phyloP scores from a whole-genome alignment of 2,113 vertebrate genomes.

The Eudorcas thomsonii region DNA sequence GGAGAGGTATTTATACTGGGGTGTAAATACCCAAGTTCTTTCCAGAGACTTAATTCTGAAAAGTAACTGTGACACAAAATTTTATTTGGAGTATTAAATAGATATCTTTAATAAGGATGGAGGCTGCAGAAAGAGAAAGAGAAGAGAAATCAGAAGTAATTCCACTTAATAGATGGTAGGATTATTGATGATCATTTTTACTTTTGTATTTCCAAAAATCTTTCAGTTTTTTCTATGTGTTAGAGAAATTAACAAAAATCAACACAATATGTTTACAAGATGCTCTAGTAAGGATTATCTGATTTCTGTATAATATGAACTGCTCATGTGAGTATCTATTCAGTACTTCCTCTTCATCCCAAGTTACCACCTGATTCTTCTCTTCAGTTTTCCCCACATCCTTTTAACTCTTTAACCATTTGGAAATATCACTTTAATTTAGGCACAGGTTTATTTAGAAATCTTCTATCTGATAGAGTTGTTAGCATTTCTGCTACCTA shows the following conservation, averaged over 20 bases:
- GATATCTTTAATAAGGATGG: neutral
- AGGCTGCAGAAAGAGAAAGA: neutral
- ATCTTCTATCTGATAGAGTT: constrained; percentile 24
- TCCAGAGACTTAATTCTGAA: neutral
- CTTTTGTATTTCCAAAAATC: neutral
- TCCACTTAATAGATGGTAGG: neutral
- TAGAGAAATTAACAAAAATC: neutral
- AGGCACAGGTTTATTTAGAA: constrained; percentile 39
- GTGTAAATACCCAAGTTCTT: neutral
- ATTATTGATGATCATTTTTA: neutral
- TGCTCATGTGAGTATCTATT: neutral
- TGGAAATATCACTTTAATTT: constrained; percentile 29
- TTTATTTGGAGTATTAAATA: neutral
- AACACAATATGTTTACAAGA: neutral
- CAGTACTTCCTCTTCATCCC: neutral
- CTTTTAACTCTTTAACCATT: neutral
- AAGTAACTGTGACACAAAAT: neutral
- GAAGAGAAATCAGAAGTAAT: neutral
- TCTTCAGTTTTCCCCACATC: neutral
- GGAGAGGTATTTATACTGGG: neutral
- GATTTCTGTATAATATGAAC: neutral
- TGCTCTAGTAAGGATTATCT: neutral
- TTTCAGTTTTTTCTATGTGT: neutral
- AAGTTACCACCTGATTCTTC: neutral
- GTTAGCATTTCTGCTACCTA: constrained; percentile 56